A percentile compares a stretch with the other conserved stretches of the same genome.
phyloP scores from a whole-genome alignment of 2,888 invertebrate species.

The Tipula confusa region DNA sequence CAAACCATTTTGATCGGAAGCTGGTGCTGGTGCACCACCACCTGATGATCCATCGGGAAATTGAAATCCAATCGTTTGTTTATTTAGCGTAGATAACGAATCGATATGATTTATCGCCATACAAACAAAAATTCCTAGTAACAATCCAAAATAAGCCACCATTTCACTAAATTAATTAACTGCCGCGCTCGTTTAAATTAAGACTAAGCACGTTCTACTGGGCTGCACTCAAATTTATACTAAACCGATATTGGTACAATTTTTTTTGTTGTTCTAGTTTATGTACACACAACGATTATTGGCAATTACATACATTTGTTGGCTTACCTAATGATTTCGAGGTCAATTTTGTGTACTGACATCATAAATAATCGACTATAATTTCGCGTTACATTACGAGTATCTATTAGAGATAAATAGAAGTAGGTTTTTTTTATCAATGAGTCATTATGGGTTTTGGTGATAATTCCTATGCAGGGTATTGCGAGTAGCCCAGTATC shows the following conservation, averaged over 20 bases:
- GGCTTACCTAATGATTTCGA: background rate
- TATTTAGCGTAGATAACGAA: background rate
- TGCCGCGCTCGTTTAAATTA: background rate
- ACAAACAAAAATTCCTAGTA: background rate
- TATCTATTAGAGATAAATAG: background rate
- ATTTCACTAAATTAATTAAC: too few species aligned
- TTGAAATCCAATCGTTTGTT: background rate
- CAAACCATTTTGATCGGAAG: background rate
- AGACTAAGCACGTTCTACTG: background rate
- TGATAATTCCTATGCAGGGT: too few species aligned
- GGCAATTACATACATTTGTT: background rate
- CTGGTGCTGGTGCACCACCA: background rate
- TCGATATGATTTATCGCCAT: background rate
- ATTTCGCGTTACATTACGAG: background rate
- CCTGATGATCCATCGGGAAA: background rate
- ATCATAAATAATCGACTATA: background rate
- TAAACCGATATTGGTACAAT: background rate
- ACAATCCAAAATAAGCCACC: background rate
- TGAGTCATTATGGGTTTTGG: background rate
- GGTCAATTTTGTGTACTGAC: background rate
- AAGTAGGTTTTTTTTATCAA: background rate
- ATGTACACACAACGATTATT: slow-evolving; percentile 5
- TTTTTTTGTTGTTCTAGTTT: background rate
- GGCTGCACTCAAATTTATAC: background rate
- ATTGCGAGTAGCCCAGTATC: too few species aligned